Percentiles rank a stretch among this genome's conserved stretches.
phyloP scores from a whole-genome alignment of 1,140 invertebrate species.

The Zeugodacus cucurbitae region DNA sequence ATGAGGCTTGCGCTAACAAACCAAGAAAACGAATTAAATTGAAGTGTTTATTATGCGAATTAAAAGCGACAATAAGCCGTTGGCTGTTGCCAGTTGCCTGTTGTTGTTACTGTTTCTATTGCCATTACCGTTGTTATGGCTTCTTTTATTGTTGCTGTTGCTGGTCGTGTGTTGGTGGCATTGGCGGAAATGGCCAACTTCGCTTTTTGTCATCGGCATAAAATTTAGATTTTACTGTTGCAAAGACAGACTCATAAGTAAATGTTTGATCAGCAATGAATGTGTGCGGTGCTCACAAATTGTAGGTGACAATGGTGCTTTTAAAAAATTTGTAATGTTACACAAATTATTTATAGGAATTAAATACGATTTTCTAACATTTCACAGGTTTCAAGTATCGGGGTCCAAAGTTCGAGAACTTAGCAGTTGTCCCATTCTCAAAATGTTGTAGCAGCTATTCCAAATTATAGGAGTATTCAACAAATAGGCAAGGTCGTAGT shows the following conservation, averaged over 20 bases:
- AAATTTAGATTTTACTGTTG: constrained; percentile 22
- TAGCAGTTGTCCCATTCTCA: too few relatives aligned
- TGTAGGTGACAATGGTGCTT: not conserved
- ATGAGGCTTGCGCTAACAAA: not conserved
- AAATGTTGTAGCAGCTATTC: too few relatives aligned
- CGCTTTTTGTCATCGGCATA: not conserved
- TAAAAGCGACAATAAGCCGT: constrained; percentile 48
- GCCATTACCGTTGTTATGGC: not conserved
- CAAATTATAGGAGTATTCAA: too few relatives aligned
- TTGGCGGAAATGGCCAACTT: not conserved
- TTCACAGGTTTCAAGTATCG: too few relatives aligned
- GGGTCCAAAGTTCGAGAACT: too few relatives aligned
- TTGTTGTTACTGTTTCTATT: not conserved
- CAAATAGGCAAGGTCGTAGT: too few relatives aligned
- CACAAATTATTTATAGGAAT: too few relatives aligned
- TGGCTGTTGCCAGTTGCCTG: constrained; percentile 10
- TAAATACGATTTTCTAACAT: too few relatives aligned
- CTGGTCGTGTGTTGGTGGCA: not conserved
- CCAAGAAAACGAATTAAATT: constrained; percentile 63
- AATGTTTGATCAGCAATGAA: not conserved
- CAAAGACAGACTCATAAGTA: not conserved
- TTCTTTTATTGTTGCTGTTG: not conserved
- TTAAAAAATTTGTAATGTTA: too few relatives aligned
- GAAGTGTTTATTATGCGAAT: constrained; percentile 65
- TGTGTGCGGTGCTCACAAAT: not conserved